Evolutionary conservation across 2,113 vertebrate genomes (phyloP), one percentile per base, ranked within the genome.

Genomic region (Tautogolabrus adspersus): DNA sequence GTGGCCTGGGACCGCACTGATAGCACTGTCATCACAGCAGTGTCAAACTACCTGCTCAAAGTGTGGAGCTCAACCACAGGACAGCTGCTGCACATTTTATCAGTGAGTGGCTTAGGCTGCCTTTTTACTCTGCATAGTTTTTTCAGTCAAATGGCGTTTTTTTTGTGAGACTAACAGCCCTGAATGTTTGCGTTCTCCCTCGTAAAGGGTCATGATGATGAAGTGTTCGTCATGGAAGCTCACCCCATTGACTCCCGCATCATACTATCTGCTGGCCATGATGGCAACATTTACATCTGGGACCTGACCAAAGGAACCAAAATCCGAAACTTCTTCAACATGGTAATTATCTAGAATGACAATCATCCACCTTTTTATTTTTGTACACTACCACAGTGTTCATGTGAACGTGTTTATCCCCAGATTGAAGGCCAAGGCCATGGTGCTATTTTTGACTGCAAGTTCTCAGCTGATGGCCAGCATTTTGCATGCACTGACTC

Each of bases 371-470:
- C n/a, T 10, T 40, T 16, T 19, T 10, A 26, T 56, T 3, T 21
- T 34, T 42, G 42, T n/a, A 19, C 8, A n/a, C 26, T 23, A 1
- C 12, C 15, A 15, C 19, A 30, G 2, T 61, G 10, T 66, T 66
- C 1, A 72, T 70, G 9, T 58, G 26, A 0, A 52, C 49, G 59
- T 75, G 1, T 67, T 23, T 87, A 21, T 58, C 83, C 74, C 58
- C 94, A 99, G 98, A 99, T 99, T 73, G 98, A 99, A 91, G 97
- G 98, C 64, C 98, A 99, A 94, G 98, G 98, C 78, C 98, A 99
- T 0, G 97, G 97, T 84, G 97, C 97, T 69, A 97, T 99, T 81
- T 99, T 96, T 91, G 98, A 99, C 89, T 99, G 98, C 94, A 99
- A 99, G 94, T 98, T 99, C 93, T 99, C 98, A 19, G 93, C 95